A percentile compares a stretch with the other conserved stretches of the same genome.
These are phyloP conservation scores for Helostoma temminkii DNA, from an alignment of 2,797 vertebrate species.

Conservation along the genomic window DNA sequence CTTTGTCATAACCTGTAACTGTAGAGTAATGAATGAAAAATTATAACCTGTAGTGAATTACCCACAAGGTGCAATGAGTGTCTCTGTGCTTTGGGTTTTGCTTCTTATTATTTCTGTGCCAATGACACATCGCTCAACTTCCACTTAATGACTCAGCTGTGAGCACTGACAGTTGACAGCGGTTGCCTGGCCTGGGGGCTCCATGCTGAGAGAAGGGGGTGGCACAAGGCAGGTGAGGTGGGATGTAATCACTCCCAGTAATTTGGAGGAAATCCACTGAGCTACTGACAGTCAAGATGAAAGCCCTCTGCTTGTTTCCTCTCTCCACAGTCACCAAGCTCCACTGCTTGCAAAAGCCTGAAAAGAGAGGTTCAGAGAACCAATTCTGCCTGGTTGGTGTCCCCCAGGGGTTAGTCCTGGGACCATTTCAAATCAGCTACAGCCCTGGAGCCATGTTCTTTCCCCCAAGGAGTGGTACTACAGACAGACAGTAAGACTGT, in stretches of 20 bases:
- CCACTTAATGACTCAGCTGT: conserved; percentile 75
- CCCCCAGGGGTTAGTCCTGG: conserved; percentile 76
- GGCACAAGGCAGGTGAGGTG: conserved; percentile 66
- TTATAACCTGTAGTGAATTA: conserved; percentile 42
- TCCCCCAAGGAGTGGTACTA: conserved; percentile 74
- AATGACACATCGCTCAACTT: conserved; percentile 69
- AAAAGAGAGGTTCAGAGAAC: conserved; percentile 72
- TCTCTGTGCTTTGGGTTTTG: conserved; percentile 57
- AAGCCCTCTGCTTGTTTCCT: conserved; percentile 67
- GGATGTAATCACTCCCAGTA: conserved; percentile 81
- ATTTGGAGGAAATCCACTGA: conserved; percentile 82
- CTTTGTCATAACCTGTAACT: conserved; percentile 25
- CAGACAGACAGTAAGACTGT: conserved; percentile 79
- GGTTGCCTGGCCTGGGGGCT: conserved; percentile 61
- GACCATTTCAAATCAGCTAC: conserved; percentile 79
- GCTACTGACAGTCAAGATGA: conserved; percentile 75
- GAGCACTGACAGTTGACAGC: conserved; percentile 72
- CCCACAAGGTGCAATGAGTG: conserved; percentile 28
- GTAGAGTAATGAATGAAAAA: conserved; percentile 19
- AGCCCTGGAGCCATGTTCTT: conserved; percentile 81
- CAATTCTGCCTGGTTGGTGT: conserved; percentile 71
- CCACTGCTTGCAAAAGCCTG: conserved; percentile 66
- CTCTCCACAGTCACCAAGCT: conserved; percentile 62
- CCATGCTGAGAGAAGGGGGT: conserved; percentile 53
- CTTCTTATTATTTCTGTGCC: conserved; percentile 71